Percentiles rank a stretch among this genome's conserved stretches.
These are phyloP conservation scores for Platygyra sinensis DNA, from an alignment of 64 coral and sea anemone species.

Conservation along the genomic window DNA sequence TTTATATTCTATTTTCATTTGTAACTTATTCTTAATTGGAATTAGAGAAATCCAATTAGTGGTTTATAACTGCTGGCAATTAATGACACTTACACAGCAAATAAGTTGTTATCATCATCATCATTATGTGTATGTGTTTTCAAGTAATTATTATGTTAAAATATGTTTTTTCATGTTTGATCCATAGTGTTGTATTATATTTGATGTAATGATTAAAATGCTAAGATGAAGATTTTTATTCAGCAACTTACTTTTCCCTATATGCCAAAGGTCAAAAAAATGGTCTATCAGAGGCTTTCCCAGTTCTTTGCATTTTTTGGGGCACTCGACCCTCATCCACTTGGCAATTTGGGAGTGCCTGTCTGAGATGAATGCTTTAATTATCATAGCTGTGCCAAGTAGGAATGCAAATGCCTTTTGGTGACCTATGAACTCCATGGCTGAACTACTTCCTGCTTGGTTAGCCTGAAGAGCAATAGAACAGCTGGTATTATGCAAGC, in stretches of 20 bases:
- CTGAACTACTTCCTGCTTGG: slow-evolving; percentile 47
- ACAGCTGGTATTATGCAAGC: not conserved
- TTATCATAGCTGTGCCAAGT: slow-evolving; percentile 22
- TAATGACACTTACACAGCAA: too few relatives aligned
- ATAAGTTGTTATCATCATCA: too few relatives aligned
- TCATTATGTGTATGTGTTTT: too few relatives aligned
- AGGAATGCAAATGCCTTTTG: slow-evolving; percentile 50
- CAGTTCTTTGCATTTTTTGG: slow-evolving; percentile 8
- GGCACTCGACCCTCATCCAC: slow-evolving; percentile 45
- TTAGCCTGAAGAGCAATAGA: slow-evolving; percentile 13
- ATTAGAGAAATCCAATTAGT: too few relatives aligned
- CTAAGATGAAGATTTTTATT: not conserved
- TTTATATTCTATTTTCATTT: too few relatives aligned
- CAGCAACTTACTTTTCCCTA: slow-evolving; percentile 52
- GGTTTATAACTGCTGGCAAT: too few relatives aligned
- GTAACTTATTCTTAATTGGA: too few relatives aligned
- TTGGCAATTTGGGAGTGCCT: slow-evolving; percentile 42
- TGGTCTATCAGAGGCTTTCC: slow-evolving; percentile 49
- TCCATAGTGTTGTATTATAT: too few relatives aligned
- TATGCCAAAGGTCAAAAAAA: slow-evolving; percentile 59
- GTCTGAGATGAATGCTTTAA: slow-evolving; percentile 46
- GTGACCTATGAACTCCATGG: slow-evolving; percentile 47
- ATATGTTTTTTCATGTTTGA: too few relatives aligned
- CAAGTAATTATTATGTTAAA: too few relatives aligned
- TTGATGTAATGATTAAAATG: too few relatives aligned